Evolutionary conservation across 2,888 invertebrate species (phyloP).

Genomic region (Phaedon cochleariae): DNA sequence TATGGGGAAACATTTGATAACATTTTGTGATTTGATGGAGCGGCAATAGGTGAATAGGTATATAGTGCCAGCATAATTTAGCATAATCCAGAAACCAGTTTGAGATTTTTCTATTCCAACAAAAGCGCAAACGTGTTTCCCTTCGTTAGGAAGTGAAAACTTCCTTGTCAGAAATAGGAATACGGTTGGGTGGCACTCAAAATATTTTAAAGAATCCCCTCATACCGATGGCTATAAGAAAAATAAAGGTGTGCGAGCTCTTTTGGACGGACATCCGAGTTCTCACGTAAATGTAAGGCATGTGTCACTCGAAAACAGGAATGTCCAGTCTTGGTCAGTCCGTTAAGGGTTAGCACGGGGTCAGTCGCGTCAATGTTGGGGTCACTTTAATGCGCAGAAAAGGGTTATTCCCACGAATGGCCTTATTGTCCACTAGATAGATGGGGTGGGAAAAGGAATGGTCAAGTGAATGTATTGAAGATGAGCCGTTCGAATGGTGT

Average conservation of each 20-base stretch:
- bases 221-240: conserved; percentile 8
- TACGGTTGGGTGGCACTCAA: conserved; percentile 3
- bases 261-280: conserved; percentile 48
- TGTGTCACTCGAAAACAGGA: conserved; percentile 56
- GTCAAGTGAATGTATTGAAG: conserved; percentile 56
- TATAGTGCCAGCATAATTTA: conserved; percentile 15
- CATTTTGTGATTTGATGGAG: no score
- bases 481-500: conserved; percentile 42
- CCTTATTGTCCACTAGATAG: conserved; percentile 50
- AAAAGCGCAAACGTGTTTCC: conserved; percentile 14
- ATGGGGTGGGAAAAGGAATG: conserved; percentile 53
- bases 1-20: neutral
- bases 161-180: conserved; percentile 36
- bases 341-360: conserved; percentile 55
- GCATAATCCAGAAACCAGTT: conserved; percentile 35
- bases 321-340: conserved; percentile 60
- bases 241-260: conserved; percentile 25
- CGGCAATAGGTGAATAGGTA: neutral
- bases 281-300: conserved; percentile 50
- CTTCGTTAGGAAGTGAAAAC: conserved; percentile 28
- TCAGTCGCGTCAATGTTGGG: conserved; percentile 51
- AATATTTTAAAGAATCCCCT: conserved; percentile 33
- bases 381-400: conserved; percentile 50
- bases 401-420: conserved; percentile 56
- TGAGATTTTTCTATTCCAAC: conserved; percentile 17